Conservation (phyloP, 2,797 vertebrate genomes). For the Anguilla pacifica region DNA sequence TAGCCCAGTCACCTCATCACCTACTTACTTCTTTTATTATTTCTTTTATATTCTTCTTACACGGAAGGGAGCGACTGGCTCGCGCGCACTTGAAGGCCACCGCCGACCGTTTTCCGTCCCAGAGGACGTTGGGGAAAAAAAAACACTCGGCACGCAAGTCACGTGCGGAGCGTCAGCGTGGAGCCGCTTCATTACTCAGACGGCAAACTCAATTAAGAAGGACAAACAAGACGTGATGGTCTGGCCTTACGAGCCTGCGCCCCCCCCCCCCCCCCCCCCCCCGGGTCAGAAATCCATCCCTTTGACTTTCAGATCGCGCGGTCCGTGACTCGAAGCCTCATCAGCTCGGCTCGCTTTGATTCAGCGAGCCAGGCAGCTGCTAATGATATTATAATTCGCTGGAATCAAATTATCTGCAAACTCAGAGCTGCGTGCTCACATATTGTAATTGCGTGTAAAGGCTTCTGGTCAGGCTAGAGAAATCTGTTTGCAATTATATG, state of each 20-base stretch:
- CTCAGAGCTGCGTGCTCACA: not conserved
- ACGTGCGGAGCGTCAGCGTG: not conserved
- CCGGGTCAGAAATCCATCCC: not conserved
- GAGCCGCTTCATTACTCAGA: not conserved
- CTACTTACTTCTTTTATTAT: too few relatives aligned
- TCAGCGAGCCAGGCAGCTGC: not conserved
- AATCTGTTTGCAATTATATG: not conserved
- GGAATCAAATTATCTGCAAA: not conserved
- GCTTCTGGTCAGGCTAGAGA: not conserved
- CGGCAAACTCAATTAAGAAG: constrained; percentile 6
- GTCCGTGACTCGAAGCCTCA: not conserved
- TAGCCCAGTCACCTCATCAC: too few relatives aligned
- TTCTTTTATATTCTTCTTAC: not conserved
- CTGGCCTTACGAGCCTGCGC: not conserved
- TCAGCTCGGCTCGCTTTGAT: not conserved
- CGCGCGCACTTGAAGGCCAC: not conserved
- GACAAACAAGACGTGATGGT: constrained; percentile 7
- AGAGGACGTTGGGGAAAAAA: too few relatives aligned
- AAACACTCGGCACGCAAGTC: not conserved
- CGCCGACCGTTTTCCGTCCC: too few relatives aligned
- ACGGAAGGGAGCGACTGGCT: not conserved
- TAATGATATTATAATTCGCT: not conserved
- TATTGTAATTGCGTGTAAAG: not conserved
- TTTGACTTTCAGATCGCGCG: not conserved
- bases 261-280: too few relatives aligned